Percentiles rank a stretch among this genome's conserved stretches.
Conservation (phyloP, 2,797 vertebrate genomes). For the Platalea minor region DNA sequence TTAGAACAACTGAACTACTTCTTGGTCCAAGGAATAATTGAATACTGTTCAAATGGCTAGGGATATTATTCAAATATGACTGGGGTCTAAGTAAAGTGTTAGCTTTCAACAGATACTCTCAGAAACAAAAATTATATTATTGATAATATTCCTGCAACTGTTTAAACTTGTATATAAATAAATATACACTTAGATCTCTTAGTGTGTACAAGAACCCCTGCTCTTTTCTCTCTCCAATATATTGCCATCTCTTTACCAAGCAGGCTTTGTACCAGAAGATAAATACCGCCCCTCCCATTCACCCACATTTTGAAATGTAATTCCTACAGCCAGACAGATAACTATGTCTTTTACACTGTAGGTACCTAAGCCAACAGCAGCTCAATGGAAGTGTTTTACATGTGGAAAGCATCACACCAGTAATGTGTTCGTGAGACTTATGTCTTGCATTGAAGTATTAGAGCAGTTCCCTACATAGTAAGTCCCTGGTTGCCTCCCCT, state of each 20-base stretch:
- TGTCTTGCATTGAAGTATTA: background rate
- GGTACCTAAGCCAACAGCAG: background rate
- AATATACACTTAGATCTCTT: background rate
- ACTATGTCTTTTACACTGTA: background rate
- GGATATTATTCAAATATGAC: background rate
- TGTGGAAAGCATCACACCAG: background rate
- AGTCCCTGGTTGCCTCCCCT: background rate
- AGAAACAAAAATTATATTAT: background rate
- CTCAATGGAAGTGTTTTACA: background rate
- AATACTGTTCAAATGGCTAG: background rate
- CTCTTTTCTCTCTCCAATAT: background rate
- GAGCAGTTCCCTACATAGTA: background rate
- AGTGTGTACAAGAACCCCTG: fast-evolving
- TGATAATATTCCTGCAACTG: background rate
- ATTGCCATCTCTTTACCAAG: background rate
- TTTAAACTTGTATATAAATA: background rate
- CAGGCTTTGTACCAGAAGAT: background rate
- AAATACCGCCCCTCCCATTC: background rate
- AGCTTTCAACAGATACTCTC: background rate
- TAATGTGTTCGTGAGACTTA: background rate
- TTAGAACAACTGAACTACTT: background rate
- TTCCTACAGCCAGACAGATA: background rate
- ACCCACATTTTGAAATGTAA: background rate
- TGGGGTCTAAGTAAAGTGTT: background rate
- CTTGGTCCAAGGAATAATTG: background rate